Conservation (phyloP, 2,113 vertebrate species). For the Sialia sialis region DNA sequence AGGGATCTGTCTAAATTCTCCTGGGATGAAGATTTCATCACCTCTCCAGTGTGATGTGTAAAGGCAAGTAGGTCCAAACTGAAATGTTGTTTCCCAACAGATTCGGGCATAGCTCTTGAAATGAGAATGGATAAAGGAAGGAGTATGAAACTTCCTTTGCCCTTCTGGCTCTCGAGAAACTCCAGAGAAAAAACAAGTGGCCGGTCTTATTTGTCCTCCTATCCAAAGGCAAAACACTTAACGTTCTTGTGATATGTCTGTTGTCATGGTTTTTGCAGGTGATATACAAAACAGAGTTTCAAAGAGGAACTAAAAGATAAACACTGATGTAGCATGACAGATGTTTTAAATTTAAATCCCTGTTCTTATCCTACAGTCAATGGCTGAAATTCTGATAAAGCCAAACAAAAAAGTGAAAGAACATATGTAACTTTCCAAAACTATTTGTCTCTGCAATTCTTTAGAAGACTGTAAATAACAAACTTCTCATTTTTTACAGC, state of each 20-base stretch:
- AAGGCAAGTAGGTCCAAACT: neutral
- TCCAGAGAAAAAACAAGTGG: neutral
- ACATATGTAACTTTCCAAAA: neutral
- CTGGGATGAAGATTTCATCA: neutral
- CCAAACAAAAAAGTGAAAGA: neutral
- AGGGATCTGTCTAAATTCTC: neutral
- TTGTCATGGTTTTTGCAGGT: neutral
- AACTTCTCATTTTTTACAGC: neutral
- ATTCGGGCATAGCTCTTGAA: neutral
- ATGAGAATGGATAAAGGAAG: neutral
- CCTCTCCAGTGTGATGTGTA: neutral
- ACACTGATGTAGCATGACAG: neutral
- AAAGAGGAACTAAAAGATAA: neutral
- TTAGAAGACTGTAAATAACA: neutral
- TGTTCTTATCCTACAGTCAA: neutral
- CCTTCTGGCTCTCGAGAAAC: neutral
- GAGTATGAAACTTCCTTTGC: neutral
- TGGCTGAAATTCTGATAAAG: neutral
- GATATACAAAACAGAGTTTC: neutral
- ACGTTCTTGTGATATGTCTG: neutral
- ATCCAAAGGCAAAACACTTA: neutral
- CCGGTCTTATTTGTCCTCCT: neutral
- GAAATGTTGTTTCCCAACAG: neutral
- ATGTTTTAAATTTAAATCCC: neutral
- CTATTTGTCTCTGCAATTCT: neutral